Evolutionary conservation across 2,113 vertebrate genomes (phyloP).

Genomic region (Nerophis lumbriciformis): DNA sequence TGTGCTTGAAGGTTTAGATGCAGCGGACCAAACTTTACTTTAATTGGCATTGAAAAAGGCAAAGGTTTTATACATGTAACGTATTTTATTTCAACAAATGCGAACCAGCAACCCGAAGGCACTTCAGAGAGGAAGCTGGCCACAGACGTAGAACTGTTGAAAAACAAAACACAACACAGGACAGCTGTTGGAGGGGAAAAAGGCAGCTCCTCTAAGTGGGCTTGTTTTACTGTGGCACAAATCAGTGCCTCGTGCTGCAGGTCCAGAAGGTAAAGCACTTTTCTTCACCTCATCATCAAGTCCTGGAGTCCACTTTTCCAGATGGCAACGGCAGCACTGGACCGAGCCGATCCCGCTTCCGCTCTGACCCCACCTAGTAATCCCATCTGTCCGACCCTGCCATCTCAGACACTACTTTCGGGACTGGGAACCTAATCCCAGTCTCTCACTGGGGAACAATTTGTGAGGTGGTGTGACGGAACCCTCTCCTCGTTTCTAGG

Average conservation of each 20-base stretch:
- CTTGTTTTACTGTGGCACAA: slow-evolving; percentile 59
- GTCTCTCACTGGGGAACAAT: slow-evolving; percentile 50
- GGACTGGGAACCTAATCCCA: slow-evolving; percentile 56
- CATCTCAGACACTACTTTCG: slow-evolving; percentile 43
- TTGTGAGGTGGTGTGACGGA: slow-evolving; percentile 46
- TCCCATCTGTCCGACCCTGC: slow-evolving; percentile 60
- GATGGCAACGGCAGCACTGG: slow-evolving; percentile 64
- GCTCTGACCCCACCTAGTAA: slow-evolving; percentile 39
- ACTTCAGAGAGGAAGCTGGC: slow-evolving; percentile 20
- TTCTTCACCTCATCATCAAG: slow-evolving; percentile 70
- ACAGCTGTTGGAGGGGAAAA: slow-evolving; percentile 41
- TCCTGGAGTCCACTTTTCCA: slow-evolving; percentile 71
- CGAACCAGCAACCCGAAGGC: slow-evolving; percentile 21
- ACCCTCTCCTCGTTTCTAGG: slow-evolving; percentile 24
- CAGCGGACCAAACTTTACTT: too few relatives aligned
- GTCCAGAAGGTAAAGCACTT: slow-evolving; percentile 71
- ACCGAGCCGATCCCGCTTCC: slow-evolving; percentile 56
- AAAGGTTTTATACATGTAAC: too few relatives aligned
- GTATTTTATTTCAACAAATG: slow-evolving; percentile 12
- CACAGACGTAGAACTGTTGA: slow-evolving; percentile 12
- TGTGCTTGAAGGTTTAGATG: too few relatives aligned
- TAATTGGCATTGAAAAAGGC: too few relatives aligned
- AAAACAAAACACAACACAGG: slow-evolving; percentile 46
- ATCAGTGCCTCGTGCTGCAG: slow-evolving; percentile 50
- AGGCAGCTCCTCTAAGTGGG: slow-evolving; percentile 29